Evolutionary conservation across 1,140 invertebrate species (phyloP).

Genomic region (Akabosia matsudoensis): DNA sequence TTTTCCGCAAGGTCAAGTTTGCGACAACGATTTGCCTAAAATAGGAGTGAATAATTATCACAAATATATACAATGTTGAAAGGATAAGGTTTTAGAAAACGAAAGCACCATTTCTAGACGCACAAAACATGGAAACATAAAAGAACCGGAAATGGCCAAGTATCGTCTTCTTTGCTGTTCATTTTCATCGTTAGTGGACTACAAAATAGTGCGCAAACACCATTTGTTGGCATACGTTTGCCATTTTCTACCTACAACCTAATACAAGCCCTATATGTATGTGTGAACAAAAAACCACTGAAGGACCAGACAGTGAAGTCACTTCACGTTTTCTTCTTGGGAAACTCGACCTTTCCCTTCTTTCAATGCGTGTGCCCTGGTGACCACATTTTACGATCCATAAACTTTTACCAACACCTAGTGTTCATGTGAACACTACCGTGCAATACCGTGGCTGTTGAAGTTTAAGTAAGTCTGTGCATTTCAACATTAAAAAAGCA

Average conservation of each 20-base stretch:
- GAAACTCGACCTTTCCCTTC: conserved; percentile 2
- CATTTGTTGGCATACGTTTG: too few species aligned
- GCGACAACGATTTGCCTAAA: too few species aligned
- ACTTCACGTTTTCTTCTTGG: background rate
- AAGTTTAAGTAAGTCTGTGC: too few species aligned
- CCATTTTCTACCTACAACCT: background rate
- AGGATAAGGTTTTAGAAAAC: too few species aligned
- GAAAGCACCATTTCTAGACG: background rate
- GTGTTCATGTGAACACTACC: background rate
- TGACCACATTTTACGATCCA: conserved; percentile 23
- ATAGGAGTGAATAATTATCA: too few species aligned
- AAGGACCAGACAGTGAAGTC: too few species aligned
- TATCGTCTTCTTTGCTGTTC: background rate
- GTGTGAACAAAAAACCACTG: too few species aligned
- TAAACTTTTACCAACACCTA: background rate
- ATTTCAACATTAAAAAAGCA: too few species aligned
- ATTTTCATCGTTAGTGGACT: background rate
- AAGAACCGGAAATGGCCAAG: background rate
- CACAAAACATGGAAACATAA: background rate
- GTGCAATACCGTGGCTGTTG: too few species aligned
- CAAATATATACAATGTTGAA: too few species aligned
- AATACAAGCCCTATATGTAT: too few species aligned
- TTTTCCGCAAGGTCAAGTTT: background rate
- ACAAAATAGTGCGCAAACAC: too few species aligned
- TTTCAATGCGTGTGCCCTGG: background rate